A percentile compares a stretch with the other conserved stretches of the same genome.
Conservation (phyloP, 1,140 invertebrate genomes). For the Potamilus streckersoni region DNA sequence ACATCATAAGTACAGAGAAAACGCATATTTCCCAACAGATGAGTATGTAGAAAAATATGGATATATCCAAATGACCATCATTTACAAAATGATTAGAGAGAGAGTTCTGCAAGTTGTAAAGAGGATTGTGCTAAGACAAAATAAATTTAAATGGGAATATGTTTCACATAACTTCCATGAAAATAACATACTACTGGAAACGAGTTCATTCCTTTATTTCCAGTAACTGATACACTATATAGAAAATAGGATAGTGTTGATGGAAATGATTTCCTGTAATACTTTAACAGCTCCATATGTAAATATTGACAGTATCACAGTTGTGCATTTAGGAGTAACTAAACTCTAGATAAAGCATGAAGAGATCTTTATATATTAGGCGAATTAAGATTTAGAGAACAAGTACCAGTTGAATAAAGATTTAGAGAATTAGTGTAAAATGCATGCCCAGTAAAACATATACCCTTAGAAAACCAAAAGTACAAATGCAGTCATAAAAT, state of each 20-base stretch:
- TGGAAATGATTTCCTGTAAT: too few species aligned
- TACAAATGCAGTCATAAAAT: slow-evolving; percentile 11
- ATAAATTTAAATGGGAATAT: slow-evolving; percentile 24
- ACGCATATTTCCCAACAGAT: not conserved
- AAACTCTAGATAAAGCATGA: too few species aligned
- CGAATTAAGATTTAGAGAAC: too few species aligned
- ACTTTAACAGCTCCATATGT: too few species aligned
- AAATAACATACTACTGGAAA: slow-evolving; percentile 28
- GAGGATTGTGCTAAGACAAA: not conserved
- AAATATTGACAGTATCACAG: slow-evolving; percentile 8
- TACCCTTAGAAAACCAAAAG: slow-evolving; percentile 8
- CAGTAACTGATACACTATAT: slow-evolving; percentile 22
- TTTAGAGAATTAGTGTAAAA: slow-evolving; percentile 15
- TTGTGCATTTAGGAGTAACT: slow-evolving; percentile 29
- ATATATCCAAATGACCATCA: not conserved
- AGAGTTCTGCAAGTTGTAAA: not conserved
- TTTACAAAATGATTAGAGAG: not conserved
- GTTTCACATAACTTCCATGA: slow-evolving; percentile 10
- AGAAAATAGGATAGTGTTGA: slow-evolving; percentile 24
- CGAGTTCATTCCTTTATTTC: slow-evolving; percentile 21
- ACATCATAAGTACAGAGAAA: slow-evolving; percentile 1
- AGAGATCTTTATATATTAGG: too few species aligned
- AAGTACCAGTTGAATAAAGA: slow-evolving; percentile 13
- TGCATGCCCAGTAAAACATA: slow-evolving; percentile 18
- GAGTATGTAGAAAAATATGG: not conserved